Conservation (phyloP, 2,888 invertebrate species). For the Calliopum simillimum region DNA sequence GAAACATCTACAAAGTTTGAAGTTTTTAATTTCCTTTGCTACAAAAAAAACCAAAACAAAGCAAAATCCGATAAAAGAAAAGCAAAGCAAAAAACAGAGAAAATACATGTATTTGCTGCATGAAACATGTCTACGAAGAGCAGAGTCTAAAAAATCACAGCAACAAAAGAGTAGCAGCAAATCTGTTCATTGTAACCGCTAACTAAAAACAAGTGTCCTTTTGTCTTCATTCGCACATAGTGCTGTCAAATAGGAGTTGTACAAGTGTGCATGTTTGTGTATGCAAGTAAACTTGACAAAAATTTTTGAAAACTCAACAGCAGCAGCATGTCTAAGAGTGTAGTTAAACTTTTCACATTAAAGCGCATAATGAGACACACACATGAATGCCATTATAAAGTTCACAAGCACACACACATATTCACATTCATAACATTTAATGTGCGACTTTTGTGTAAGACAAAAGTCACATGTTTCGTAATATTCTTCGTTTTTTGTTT, state of each 20-base stretch:
- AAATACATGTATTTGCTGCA: not conserved
- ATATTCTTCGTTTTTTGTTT: not conserved
- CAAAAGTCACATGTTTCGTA: conserved; percentile 4
- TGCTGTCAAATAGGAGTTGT: not conserved
- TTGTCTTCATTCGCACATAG: conserved; percentile 12
- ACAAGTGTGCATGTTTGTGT: not conserved
- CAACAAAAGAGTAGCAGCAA: not conserved
- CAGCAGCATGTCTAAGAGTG: not conserved
- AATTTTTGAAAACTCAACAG: no score
- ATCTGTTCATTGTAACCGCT: not conserved
- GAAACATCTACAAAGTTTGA: conserved; percentile 4
- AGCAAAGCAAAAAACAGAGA: not conserved
- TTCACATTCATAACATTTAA: not conserved
- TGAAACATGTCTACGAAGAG: not conserved
- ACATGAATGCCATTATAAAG: not conserved
- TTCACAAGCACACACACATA: not conserved
- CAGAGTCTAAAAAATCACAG: not conserved
- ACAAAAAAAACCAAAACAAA: not conserved
- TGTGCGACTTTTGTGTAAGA: conserved; percentile 16
- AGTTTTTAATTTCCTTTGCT: conserved; percentile 23
- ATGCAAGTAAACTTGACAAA: not conserved
- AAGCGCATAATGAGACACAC: conserved; percentile 17
- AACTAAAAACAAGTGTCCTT: conserved; percentile 8
- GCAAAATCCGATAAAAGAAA: conserved; percentile 1
- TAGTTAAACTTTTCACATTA: conserved; percentile 31